Percentiles rank a stretch among this genome's conserved stretches.
phyloP scores from a whole-genome alignment of 2,113 vertebrate species.

The Bubo scandiacus region DNA sequence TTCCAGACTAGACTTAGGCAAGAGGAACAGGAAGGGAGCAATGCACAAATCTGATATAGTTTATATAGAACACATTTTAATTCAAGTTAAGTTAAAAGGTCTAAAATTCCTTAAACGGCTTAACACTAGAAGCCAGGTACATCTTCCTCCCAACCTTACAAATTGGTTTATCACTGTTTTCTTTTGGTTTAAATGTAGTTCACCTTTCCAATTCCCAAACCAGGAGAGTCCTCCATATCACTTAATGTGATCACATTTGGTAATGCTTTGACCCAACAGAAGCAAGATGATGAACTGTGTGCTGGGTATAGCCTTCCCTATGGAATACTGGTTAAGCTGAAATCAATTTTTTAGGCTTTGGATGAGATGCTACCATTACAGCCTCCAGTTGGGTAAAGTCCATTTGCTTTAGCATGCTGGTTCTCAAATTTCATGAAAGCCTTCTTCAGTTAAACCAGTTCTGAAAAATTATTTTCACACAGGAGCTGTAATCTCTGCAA shows the following conservation, averaged over 20 bases:
- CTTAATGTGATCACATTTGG: not conserved
- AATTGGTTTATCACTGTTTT: not conserved
- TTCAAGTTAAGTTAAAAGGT: not conserved
- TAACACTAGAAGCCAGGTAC: not conserved
- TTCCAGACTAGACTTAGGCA: not conserved
- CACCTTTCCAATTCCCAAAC: not conserved
- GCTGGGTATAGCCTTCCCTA: not conserved
- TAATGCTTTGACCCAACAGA: not conserved
- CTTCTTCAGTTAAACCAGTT: not conserved
- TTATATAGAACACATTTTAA: not conserved
- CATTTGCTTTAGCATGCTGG: not conserved
- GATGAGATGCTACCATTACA: not conserved
- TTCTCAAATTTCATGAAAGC: not conserved
- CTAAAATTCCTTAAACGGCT: not conserved
- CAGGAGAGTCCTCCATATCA: not conserved
- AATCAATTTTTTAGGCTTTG: not conserved
- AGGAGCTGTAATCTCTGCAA: not conserved
- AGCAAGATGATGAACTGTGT: not conserved
- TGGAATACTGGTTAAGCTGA: not conserved
- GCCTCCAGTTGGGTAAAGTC: not conserved
- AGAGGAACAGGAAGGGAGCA: not conserved
- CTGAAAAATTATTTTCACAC: not conserved
- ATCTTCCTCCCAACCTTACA: not conserved
- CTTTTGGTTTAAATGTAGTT: not conserved
- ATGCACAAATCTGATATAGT: not conserved